Evolutionary conservation across 2,113 vertebrate genomes (phyloP).

Genomic region (Cricetomys ansorgei): DNA sequence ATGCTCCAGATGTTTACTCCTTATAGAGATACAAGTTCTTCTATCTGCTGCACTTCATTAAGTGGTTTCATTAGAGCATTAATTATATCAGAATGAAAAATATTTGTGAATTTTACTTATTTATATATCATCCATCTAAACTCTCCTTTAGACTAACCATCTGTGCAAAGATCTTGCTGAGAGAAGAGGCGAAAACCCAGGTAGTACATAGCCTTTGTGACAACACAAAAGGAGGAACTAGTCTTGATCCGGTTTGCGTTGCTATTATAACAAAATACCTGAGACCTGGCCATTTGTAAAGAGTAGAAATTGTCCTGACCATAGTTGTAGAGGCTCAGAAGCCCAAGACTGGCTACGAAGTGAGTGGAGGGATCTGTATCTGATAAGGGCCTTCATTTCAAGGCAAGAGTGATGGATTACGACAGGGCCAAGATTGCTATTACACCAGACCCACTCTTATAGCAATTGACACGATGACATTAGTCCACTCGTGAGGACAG

Average conservation of each 20-base stretch:
- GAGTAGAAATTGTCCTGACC: neutral
- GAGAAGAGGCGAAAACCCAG: neutral
- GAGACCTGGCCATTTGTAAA: neutral
- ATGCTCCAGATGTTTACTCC: neutral
- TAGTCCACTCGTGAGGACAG: neutral
- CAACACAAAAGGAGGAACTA: neutral
- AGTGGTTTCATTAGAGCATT: slow-evolving; percentile 42
- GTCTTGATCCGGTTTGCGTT: neutral
- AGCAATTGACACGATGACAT: neutral
- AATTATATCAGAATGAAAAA: slow-evolving; percentile 48
- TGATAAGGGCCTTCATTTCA: neutral
- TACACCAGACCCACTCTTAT: neutral
- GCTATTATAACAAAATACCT: neutral
- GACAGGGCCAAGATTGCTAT: neutral
- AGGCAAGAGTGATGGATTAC: neutral
- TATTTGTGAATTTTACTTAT: slow-evolving; percentile 58
- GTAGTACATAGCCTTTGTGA: neutral
- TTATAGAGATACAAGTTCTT: slow-evolving; percentile 52
- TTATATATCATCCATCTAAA: slow-evolving; percentile 55
- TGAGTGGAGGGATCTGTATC: neutral
- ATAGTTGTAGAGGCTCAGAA: neutral
- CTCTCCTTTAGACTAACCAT: slow-evolving; percentile 60
- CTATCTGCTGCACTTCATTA: slow-evolving; percentile 27
- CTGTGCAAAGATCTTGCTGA: slow-evolving; percentile 32
- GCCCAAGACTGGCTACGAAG: neutral